Evolutionary conservation across 2,888 invertebrate genomes (phyloP), one percentile per base, ranked within the genome.

Genomic region (Lasiommata megera): DNA sequence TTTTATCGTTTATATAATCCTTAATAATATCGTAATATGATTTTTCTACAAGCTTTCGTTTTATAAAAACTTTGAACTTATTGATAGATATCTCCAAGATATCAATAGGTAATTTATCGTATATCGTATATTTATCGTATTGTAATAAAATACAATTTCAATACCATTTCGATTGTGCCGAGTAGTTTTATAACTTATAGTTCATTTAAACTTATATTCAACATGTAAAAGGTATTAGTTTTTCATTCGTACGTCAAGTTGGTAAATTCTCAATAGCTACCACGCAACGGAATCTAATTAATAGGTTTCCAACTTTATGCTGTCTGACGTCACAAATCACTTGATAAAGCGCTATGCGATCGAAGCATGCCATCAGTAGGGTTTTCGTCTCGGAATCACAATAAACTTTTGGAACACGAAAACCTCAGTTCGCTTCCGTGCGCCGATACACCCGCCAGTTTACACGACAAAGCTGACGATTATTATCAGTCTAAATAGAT

Each of bases 301-400:
- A 51, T 51, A 38, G 52, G 37, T 50, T 48, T 60, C 17, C 29
- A 44, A 55, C 51, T 57, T 47, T 12, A 11, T 50, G 41, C 16
- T 46, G 18, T 43, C 48, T 82, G 82, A 86, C 84, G 84, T 85
- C 85, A 85, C 76, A 75, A 77, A 82, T 81, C 79, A 80, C 77
- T 79, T 80, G 83, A 80, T 82, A 79, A 78, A 75, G 69, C 67
- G 76, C 74, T 73, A 74, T 74, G 71, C 77, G 74, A 74, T 75
- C 76, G 77, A 75, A 79, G 74, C 79, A 77, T 80, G 76, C 73
- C 76, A 82, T 76, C 77, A 77, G 72, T 72, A 68, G 73, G 69
- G 72, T 74, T 79, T 77, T 76, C 73, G 72, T 78, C 81, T 82
- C 79, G 70, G 76, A 80, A 85, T 79, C 80, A 72, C 73, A 72